These are phyloP conservation scores for Morone saxatilis DNA, from an alignment of 2,113 vertebrate species.

Conservation along the genomic window DNA sequence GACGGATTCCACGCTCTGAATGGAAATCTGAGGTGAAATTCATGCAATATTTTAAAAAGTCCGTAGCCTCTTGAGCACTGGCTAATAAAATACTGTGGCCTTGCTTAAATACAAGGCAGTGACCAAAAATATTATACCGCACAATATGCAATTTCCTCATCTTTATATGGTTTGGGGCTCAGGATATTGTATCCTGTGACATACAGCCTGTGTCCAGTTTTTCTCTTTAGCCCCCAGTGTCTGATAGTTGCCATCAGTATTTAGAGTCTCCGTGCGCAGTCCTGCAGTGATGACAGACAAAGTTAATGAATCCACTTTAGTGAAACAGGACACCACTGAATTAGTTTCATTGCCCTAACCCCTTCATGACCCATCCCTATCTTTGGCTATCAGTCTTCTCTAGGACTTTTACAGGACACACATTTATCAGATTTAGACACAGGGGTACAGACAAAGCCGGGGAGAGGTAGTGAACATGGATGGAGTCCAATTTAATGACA, in stretches of 20 bases:
- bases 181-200: constrained; percentile 9
- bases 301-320: constrained; percentile 60
- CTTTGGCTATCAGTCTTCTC: constrained; percentile 33
- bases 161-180: constrained; percentile 19
- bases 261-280: background rate
- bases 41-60: constrained; percentile 22
- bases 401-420: constrained; percentile 38
- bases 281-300: constrained; percentile 45
- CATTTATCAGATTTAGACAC: constrained; percentile 55
- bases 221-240: background rate
- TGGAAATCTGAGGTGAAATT: constrained; percentile 47
- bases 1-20: constrained; percentile 57
- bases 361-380: constrained; percentile 50
- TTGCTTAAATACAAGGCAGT: background rate
- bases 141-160: constrained; percentile 37
- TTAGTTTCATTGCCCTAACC: constrained; percentile 60
- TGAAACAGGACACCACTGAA: constrained; percentile 48
- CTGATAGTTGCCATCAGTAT: constrained; percentile 12
- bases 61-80: background rate
- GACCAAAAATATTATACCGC: background rate
- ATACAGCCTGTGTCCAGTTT: constrained; percentile 23
- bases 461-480: constrained; percentile 39
- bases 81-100: constrained; percentile 2
- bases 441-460: constrained; percentile 12
- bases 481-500: constrained; percentile 72